Base-by-base conservation (phyloP, 2,797 vertebrate genomes). In the Hippopotamyrus pictus region DNA sequence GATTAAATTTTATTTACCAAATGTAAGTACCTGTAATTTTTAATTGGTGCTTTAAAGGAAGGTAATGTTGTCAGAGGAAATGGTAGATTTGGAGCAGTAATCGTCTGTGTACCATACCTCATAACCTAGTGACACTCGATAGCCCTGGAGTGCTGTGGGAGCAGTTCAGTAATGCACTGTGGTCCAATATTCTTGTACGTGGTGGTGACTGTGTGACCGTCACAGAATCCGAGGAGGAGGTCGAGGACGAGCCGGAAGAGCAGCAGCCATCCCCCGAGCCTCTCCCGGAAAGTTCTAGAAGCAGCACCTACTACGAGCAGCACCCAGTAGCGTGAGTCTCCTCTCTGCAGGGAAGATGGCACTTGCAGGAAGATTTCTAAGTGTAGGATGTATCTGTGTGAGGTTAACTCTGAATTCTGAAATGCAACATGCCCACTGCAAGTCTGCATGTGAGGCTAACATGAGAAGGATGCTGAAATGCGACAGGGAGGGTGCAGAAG, bases 161-260 rank as follows among this genome's bases (percentile, higher is more conserved):
- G 29, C 25, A 65, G 62, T 12, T 65, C 8, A 76, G 69, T 19
- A 33, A 41, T 33, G 3, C 69, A 19, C 33, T 41, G 14, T 76
- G 33, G 8, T 83, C 54, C n/a, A 6, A n/a, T 59, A 41, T 48
- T 83, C 7, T 19, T 83, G 79, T 83, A 83, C 2, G 79, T 2
- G 73, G 65, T 82, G 41, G 17, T 83, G 22, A 22, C 37, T 46
- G 44, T 51, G 46, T 91, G 54, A 25, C 87, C 19, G 65, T 65
- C 57, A 1, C 76, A 97, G 97, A 97, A 89, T 97, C 97, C 88
- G 97, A 93, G 86, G 97, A 97, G 91, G 96, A 97, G 89, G 96
- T 96, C 19, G 96, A 97, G 92, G 97, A 97, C 88, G 96, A 97
- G 65, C 96, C 95, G 90, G 96, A 97, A 90, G 97, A 97, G 91